Conservation (phyloP, 2,888 invertebrate species). For the Pheosia gnoma region DNA sequence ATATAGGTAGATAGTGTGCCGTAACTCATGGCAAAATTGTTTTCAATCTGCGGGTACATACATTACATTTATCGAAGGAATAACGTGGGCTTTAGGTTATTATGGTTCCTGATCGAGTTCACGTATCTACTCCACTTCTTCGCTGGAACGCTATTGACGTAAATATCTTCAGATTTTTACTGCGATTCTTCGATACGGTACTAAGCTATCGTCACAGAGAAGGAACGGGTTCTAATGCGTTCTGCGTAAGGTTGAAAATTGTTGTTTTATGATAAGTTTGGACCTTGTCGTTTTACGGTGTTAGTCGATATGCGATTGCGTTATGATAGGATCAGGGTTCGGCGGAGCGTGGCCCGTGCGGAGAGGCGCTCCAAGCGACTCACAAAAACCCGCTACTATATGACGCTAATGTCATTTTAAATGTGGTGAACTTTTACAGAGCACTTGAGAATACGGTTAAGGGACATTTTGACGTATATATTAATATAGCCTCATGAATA, state of each 20-base stretch:
- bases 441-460: slow-evolving; percentile 35
- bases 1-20: background rate
- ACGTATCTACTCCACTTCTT: slow-evolving; percentile 78
- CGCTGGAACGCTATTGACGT: slow-evolving; percentile 78
- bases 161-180: slow-evolving; percentile 77
- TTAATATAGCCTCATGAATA: background rate
- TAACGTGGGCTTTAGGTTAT: slow-evolving; percentile 69
- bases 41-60: slow-evolving; percentile 46
- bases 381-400: slow-evolving; percentile 59
- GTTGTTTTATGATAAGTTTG: slow-evolving; percentile 23
- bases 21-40: slow-evolving; percentile 31
- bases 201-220: slow-evolving; percentile 18
- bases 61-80: slow-evolving; percentile 60
- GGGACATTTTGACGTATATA: slow-evolving; percentile 23
- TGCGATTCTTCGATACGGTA: slow-evolving; percentile 47
- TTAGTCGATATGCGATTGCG: slow-evolving; percentile 75
- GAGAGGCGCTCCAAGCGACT: slow-evolving; percentile 57
- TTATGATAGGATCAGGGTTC: slow-evolving; percentile 83
- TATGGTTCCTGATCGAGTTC: slow-evolving; percentile 75
- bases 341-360: slow-evolving; percentile 66
- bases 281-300: slow-evolving; percentile 51
- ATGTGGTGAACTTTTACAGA: slow-evolving; percentile 56
- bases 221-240: slow-evolving; percentile 20
- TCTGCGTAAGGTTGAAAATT: slow-evolving; percentile 51
- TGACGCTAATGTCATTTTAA: slow-evolving; percentile 73